Evolutionary conservation across 2,113 vertebrate species (phyloP).

Genomic region (Mellivora capensis): DNA sequence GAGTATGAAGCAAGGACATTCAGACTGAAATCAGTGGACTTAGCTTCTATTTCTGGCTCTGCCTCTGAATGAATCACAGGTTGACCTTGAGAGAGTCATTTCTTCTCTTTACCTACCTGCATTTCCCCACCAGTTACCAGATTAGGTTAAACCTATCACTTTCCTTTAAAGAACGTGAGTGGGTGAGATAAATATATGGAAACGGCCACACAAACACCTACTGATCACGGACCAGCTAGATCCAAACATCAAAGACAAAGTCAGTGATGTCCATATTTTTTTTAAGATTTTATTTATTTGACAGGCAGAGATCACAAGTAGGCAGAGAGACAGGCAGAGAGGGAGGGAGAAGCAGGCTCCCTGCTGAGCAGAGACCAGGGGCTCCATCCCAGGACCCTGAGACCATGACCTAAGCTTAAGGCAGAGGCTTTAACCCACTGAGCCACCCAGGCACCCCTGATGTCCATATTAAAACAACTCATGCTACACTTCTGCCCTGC

Average conservation of each 20-base stretch:
- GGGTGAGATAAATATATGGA: neutral
- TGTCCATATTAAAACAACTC: neutral
- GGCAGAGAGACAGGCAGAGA: no score
- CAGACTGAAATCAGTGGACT: neutral
- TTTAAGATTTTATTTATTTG: no score
- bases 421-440: no score
- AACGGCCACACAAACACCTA: neutral
- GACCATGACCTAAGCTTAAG: no score
- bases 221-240: neutral
- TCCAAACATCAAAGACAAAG: neutral
- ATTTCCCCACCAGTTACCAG: neutral
- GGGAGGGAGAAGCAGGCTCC: no score
- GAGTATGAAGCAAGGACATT: neutral
- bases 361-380: no score
- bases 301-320: no score
- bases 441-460: neutral
- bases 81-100: conserved; percentile 34
- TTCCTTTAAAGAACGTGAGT: neutral
- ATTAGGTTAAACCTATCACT: neutral
- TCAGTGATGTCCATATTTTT: neutral
- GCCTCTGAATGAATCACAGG: neutral
- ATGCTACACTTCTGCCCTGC: neutral
- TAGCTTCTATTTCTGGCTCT: neutral
- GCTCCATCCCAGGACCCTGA: no score
- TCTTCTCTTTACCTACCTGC: neutral